Evolutionary conservation across 2,888 invertebrate genomes (phyloP), one percentile per base, ranked within the genome.

Genomic region (Drosophila buzzatii): DNA sequence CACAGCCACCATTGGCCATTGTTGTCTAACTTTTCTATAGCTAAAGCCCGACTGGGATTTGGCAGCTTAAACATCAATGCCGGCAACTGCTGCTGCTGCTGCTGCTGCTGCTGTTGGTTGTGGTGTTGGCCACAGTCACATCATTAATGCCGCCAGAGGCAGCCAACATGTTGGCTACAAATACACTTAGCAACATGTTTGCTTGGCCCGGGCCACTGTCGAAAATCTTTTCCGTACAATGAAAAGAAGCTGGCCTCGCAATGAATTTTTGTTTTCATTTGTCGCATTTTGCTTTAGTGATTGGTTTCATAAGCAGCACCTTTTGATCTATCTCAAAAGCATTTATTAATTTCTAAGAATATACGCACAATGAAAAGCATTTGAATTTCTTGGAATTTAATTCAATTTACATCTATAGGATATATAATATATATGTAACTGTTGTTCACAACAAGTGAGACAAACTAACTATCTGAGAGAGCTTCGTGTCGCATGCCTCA

Each of bases 91-190:
- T 33, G 49, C 27, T 57, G 12, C 18, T 45, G 64, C 31, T 37
- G 59, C 41, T 41, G 57, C 18, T 41, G 44, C 31, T 57, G 14
- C 23, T 47, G 61, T 16, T 41, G 33, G 4, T 44, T 4, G 6
- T 18, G 12, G 20, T 45, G 23, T n/a, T 18, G 37, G 47, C 37
- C 37, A 18, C 37, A 58, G 53, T 45, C 45, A 44, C 70, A 62
- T 63, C 70, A 66, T 70, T 77, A 63, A 47, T 53, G 44, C 16
- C 63, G 45, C 14, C 45, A 65, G 55, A 20, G 47, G 20, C 60
- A 66, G 64, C 79, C 71, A 83, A 87, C 82, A 85, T 87, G 88
- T 83, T 85, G 70, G 61, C 67, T 57, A 63, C 31, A 55, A 41
- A 16, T 20, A 42, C 8, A 37, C 66, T 45, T 35, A 8, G 59